Evolutionary conservation across 35 echinoderm and acorn worm species (phyloP).

Genomic region (Stichopus chloronotus): DNA sequence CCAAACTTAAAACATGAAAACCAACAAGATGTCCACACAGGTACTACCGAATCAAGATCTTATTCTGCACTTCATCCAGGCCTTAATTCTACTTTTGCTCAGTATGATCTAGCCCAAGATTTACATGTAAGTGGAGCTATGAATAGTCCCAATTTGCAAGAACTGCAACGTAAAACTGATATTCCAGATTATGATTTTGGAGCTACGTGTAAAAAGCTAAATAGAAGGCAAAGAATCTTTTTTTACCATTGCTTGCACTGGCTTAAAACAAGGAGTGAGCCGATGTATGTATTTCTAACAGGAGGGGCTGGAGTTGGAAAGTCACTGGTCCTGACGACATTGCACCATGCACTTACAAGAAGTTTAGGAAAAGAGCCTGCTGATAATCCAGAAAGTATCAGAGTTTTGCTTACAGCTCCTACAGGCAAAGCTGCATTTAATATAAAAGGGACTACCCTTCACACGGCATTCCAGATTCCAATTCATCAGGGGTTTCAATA

Average conservation of each 20-base stretch:
- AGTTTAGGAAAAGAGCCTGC: slow-evolving; percentile 36
- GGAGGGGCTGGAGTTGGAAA: slow-evolving; percentile 70
- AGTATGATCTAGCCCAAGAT: slow-evolving; percentile 19
- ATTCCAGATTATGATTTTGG: slow-evolving; percentile 7
- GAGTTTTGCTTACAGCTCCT: slow-evolving; percentile 55
- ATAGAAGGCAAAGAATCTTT: slow-evolving; percentile 19
- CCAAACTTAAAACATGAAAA: slow-evolving; percentile 10
- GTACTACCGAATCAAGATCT: background rate
- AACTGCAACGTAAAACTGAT: background rate
- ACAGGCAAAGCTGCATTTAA: slow-evolving; percentile 67
- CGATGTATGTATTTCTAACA: slow-evolving; percentile 55
- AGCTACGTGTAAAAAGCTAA: slow-evolving; percentile 2
- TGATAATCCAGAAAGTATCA: slow-evolving; percentile 48
- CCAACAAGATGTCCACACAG: background rate
- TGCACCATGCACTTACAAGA: slow-evolving; percentile 14
- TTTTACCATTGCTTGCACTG: slow-evolving; percentile 8
- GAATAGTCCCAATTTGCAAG: background rate
- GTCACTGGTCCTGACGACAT: slow-evolving; percentile 22
- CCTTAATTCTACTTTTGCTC: slow-evolving; percentile 2
- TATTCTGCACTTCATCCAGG: background rate
- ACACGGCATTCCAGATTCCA: slow-evolving; percentile 62
- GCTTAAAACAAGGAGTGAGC: slow-evolving; percentile 24
- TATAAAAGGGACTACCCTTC: slow-evolving; percentile 61
- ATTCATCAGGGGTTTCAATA: slow-evolving; percentile 50
- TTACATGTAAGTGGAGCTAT: background rate